Base-by-base conservation (phyloP, 2,888 invertebrate genomes). In the Uropetala carovei region DNA sequence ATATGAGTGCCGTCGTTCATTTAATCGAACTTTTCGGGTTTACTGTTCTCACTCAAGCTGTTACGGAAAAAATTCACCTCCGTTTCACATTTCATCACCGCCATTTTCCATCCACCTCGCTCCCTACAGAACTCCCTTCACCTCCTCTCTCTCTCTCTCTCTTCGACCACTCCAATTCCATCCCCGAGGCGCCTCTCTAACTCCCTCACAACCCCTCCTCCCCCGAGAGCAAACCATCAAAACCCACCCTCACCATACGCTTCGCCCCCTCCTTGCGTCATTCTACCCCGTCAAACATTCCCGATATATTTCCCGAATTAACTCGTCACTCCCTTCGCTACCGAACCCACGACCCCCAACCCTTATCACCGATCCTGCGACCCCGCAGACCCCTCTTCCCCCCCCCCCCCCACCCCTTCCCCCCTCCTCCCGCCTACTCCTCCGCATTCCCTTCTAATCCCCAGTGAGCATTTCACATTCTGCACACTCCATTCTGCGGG, bases 261-360 rank as follows among this genome's bases (percentile, higher is more conserved):
- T 43, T 43, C 43, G 43, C 43, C 43, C 43, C 43, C 43, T 43
- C 43, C 5, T 43, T 43, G 43, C 43, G 43, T 43, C 43, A 43
- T 43, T 43, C 43, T 3, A 43, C 27, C 75, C 75, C 75, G 22
- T 75, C 75, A 75, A 75, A 27, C 75, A 75, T 75, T 75, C 75
- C 75, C 75, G 75, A 75, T 75, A 75, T 75, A 75, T 75, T 75
- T 75, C 75, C 22, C 75, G 75, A 75, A 75, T 75, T 75, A 75
- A 75, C 22, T 27, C 75, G 27, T 27, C 75, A 22, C 75, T 27
- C 75, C 75, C 75, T 27, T 75, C 22, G 75, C 75, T 27, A 27
- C 14, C 43, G 43, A 43, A 43, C 5, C 43, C 43, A 43, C 43
- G n/a, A n/a, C n/a, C n/a, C n/a, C n/a, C n/a, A n/a, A 3, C 43